These are phyloP conservation scores for Tridacna gigas DNA, from an alignment of 2,888 invertebrate species.

Conservation along the genomic window DNA sequence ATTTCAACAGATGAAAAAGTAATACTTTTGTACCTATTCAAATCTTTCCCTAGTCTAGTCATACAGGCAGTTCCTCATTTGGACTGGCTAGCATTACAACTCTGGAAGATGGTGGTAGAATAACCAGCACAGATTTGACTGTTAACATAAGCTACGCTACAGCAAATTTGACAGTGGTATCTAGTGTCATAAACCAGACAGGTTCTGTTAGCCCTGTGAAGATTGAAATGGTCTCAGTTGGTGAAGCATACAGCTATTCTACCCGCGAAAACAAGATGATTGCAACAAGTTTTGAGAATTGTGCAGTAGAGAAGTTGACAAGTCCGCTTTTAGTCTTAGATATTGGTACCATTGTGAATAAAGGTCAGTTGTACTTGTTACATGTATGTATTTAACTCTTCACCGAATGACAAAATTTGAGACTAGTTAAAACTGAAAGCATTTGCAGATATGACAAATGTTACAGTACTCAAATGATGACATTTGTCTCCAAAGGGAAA, in stretches of 20 bases:
- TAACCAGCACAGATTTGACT: not conserved
- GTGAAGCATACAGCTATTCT: not conserved
- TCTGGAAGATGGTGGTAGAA: constrained; percentile 1
- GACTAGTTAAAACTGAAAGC: no score
- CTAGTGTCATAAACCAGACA: not conserved
- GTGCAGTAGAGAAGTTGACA: not conserved
- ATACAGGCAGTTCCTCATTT: not conserved
- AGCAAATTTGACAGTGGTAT: not conserved
- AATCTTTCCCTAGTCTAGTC: not conserved
- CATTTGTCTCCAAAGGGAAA: no score
- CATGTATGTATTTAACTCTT: no score
- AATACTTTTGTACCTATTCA: not conserved
- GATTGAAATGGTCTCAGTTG: constrained; percentile 13
- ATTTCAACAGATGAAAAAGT: no score
- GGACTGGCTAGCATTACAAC: not conserved
- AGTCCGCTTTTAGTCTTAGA: not conserved
- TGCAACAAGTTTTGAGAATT: not conserved
- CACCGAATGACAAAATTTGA: no score
- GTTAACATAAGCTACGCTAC: not conserved
- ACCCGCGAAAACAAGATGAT: not conserved
- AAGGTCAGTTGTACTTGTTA: not conserved
- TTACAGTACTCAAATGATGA: no score
- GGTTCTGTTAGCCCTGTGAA: not conserved
- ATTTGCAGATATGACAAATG: no score
- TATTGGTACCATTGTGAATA: constrained; percentile 15